These are phyloP conservation scores for Nipponacmea schrenckii DNA, from an alignment of 2,888 invertebrate species.

Conservation along the genomic window DNA sequence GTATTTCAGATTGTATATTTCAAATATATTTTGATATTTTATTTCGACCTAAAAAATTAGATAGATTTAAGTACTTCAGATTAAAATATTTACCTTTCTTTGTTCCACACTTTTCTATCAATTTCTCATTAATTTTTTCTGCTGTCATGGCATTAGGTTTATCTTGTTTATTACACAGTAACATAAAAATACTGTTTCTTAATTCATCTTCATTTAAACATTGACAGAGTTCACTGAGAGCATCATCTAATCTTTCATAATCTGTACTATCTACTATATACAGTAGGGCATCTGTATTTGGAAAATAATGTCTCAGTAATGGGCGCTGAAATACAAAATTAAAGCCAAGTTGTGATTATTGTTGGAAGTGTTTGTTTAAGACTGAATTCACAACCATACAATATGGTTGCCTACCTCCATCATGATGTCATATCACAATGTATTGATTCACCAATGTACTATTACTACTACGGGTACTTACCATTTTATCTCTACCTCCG, in stretches of 20 bases:
- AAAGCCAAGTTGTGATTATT: too few relatives aligned
- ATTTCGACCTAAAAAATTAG: too few relatives aligned
- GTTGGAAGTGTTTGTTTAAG: too few relatives aligned
- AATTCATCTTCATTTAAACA: slow-evolving; percentile 33
- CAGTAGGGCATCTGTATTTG: slow-evolving; percentile 37
- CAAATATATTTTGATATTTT: too few relatives aligned
- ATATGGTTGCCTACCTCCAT: too few relatives aligned
- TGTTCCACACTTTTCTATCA: slow-evolving; percentile 8
- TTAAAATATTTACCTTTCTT: too few relatives aligned
- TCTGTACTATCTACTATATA: slow-evolving; percentile 50
- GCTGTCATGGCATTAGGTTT: slow-evolving; percentile 32
- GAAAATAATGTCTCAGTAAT: slow-evolving; percentile 41
- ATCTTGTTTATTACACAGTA: slow-evolving; percentile 52
- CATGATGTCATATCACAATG: too few relatives aligned
- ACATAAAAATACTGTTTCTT: slow-evolving; percentile 26
- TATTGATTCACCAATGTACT: too few relatives aligned
- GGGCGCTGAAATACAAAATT: slow-evolving; percentile 29
- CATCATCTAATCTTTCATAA: slow-evolving; percentile 37
- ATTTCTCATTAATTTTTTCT: slow-evolving; percentile 30
- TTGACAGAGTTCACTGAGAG: slow-evolving; percentile 31
- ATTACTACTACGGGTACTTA: slow-evolving; percentile 5
- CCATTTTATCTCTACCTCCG: slow-evolving; percentile 40
- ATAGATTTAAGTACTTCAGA: too few relatives aligned
- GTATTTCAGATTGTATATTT: too few relatives aligned
- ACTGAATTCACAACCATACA: too few relatives aligned